Conservation (phyloP, 2,888 invertebrate species). For the Orthonychiurus folsomi region DNA sequence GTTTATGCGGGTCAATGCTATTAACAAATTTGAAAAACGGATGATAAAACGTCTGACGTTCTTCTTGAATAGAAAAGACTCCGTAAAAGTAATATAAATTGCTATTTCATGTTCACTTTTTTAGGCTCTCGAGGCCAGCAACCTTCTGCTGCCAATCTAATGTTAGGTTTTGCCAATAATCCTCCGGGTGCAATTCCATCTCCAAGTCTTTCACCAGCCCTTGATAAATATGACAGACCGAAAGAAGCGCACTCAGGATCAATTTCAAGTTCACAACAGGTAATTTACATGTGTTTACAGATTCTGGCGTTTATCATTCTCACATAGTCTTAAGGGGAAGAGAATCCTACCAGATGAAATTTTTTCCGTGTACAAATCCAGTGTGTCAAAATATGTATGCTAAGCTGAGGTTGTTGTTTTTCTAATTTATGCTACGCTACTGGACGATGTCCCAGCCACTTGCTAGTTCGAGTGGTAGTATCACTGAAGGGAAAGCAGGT, state of each 20-base stretch:
- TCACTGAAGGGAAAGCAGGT: constrained; percentile 16
- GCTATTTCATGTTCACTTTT: neutral
- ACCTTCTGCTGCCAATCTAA: constrained; percentile 34
- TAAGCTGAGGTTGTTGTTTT: constrained; percentile 3
- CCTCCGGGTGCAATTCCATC: constrained; percentile 40
- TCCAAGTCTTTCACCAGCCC: constrained; percentile 34
- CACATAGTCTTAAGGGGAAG: no score
- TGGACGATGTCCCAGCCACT: no score
- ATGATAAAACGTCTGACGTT: neutral
- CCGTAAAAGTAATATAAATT: no score
- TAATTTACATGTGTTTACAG: no score
- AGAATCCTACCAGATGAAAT: no score
- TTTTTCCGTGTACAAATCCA: no score
- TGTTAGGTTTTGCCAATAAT: constrained; percentile 38
- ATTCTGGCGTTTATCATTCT: no score
- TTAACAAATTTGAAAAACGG: no score
- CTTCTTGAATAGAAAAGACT: no score
- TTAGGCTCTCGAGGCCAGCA: neutral
- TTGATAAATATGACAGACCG: constrained; percentile 40
- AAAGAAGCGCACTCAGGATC: constrained; percentile 40
- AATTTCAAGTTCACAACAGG: constrained; percentile 23
- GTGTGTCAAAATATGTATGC: no score
- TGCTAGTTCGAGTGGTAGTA: constrained; percentile 16
- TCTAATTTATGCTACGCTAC: constrained; percentile 12
- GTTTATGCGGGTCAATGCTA: no score